Conservation (phyloP, 2,113 vertebrate genomes). For the Pseudorectes ferrugineus region DNA sequence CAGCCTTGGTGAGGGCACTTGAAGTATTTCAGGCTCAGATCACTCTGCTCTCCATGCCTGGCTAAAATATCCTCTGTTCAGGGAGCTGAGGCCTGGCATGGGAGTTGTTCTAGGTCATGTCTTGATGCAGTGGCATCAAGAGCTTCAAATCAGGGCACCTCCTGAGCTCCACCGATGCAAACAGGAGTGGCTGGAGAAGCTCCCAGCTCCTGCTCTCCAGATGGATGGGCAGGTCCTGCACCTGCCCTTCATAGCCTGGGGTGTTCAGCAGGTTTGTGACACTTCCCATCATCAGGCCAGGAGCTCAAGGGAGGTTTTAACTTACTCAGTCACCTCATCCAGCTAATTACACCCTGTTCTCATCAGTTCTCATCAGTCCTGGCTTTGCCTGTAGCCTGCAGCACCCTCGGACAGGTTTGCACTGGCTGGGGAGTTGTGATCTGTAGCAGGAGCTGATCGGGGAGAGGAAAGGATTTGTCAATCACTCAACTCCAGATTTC, state of each 20-base stretch:
- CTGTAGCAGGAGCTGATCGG: not conserved
- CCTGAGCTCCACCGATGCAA: not conserved
- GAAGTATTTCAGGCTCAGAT: not conserved
- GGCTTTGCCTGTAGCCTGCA: not conserved
- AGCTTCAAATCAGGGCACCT: not conserved
- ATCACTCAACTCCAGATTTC: not conserved
- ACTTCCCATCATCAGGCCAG: not conserved
- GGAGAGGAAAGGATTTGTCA: not conserved
- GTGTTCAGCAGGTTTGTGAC: not conserved
- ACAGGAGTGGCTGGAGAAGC: not conserved
- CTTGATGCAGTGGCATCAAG: not conserved
- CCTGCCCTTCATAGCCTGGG: accelerated
- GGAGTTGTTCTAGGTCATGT: not conserved
- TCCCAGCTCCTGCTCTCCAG: not conserved
- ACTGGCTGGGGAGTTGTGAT: not conserved
- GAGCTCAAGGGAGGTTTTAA: not conserved
- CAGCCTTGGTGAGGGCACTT: not conserved
- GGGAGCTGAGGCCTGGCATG: not conserved
- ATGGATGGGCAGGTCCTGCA: not conserved
- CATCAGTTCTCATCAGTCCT: not conserved
- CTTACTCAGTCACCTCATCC: not conserved
- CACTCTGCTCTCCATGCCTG: not conserved
- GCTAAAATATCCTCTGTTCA: not conserved
- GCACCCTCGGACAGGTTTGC: not conserved
- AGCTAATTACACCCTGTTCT: not conserved